A percentile compares a stretch with the other conserved stretches of the same genome.
phyloP scores from a whole-genome alignment of 1,140 invertebrate genomes.

The Drosophila arawakana region DNA sequence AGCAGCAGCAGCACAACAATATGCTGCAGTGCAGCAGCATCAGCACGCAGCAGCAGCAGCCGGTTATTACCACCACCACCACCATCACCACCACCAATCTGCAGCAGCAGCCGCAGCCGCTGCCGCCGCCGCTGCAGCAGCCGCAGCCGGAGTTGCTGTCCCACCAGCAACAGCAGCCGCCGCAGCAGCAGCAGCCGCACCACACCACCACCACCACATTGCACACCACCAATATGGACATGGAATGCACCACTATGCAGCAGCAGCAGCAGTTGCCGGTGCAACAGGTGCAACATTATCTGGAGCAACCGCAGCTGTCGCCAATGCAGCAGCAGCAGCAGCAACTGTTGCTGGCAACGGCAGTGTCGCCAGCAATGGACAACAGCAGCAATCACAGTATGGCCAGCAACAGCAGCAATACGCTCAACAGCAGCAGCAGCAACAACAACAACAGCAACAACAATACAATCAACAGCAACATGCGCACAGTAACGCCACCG shows the following conservation, averaged over 20 bases:
- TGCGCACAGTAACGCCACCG: constrained; percentile 56
- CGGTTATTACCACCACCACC: constrained; percentile 71
- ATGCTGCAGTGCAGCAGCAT: constrained; percentile 77
- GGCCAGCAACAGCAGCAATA: constrained; percentile 38
- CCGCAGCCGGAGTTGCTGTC: neutral
- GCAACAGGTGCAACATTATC: constrained; percentile 41
- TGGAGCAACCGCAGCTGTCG: constrained; percentile 42
- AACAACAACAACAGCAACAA: constrained; percentile 53
- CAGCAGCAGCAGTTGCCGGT: constrained; percentile 29
- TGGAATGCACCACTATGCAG: constrained; percentile 71
- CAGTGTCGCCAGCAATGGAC: constrained; percentile 26
- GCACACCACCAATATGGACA: constrained; percentile 67
- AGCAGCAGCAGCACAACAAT: constrained; percentile 76
- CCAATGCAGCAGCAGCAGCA: constrained; percentile 27
- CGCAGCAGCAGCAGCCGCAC: neutral
- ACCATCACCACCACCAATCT: constrained; percentile 15
- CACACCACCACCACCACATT: constrained; percentile 13
- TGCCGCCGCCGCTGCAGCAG: neutral
- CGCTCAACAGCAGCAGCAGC: constrained; percentile 33
- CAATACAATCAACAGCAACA: constrained; percentile 40
- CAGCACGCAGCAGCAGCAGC: constrained; percentile 68
- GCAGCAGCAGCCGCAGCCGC: neutral
- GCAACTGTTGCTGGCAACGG: constrained; percentile 18
- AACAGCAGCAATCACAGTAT: constrained; percentile 28
- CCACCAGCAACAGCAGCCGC: constrained; percentile 6